phyloP scores from a whole-genome alignment of 2,113 vertebrate genomes.

The Cyanoramphus novaezelandiae region DNA sequence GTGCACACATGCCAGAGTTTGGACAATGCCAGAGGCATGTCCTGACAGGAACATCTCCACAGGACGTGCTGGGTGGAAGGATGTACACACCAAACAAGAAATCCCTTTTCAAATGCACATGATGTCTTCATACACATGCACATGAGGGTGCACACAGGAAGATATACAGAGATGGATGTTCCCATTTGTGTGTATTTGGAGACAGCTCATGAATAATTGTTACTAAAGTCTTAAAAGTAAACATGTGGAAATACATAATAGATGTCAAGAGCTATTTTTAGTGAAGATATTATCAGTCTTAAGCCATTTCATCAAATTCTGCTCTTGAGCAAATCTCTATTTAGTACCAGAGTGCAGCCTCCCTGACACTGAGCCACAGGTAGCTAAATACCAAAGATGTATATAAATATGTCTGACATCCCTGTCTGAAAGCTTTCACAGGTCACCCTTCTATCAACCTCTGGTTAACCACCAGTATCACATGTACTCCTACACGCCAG shows the following conservation, averaged over 20 bases:
- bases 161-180: rapidly evolving
- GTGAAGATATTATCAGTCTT: neutral
- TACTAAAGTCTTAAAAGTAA: neutral
- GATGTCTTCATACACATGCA: neutral
- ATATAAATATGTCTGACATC: neutral
- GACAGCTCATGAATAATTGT: neutral
- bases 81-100: neutral
- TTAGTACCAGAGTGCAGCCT: neutral
- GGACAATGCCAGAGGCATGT: neutral
- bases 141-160: too few species aligned
- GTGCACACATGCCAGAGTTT: neutral
- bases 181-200: neutral
- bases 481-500: neutral
- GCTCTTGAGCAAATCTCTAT: neutral
- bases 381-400: neutral
- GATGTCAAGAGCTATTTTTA: neutral
- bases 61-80: neutral
- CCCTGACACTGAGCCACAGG: neutral
- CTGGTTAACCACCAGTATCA: neutral
- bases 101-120: neutral
- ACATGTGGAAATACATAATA: neutral
- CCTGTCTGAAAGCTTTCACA: neutral
- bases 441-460: neutral
- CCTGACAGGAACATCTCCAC: neutral
- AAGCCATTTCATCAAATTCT: neutral